Evolutionary conservation across 1,140 invertebrate species (phyloP).

Genomic region (Drosophila oshimai): DNA sequence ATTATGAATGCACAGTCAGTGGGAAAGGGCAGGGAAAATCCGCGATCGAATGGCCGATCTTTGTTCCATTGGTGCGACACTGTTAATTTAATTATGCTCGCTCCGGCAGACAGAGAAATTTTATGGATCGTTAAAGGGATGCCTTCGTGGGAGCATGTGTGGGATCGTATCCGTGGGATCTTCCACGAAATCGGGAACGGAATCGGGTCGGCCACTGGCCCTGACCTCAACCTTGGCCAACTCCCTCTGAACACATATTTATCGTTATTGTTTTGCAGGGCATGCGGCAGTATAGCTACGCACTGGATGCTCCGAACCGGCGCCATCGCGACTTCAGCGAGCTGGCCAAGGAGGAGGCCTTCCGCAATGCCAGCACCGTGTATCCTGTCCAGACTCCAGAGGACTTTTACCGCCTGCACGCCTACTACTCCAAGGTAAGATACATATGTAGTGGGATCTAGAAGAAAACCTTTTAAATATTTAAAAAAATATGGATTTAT

Average conservation of each 20-base stretch:
- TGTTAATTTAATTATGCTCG: slow-evolving; percentile 72
- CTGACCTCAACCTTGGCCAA: slow-evolving; percentile 12
- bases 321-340: slow-evolving; percentile 83
- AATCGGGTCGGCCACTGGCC: no score
- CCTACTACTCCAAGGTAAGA: slow-evolving; percentile 87
- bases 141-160: slow-evolving; percentile 9
- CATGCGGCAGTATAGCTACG: slow-evolving; percentile 84
- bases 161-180: slow-evolving; percentile 10
- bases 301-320: slow-evolving; percentile 84
- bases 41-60: slow-evolving; percentile 10
- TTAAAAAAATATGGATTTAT: neutral
- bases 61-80: slow-evolving; percentile 40
- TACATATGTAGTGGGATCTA: no score
- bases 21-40: neutral
- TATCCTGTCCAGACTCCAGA: slow-evolving; percentile 86
- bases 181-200: slow-evolving; percentile 10
- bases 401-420: slow-evolving; percentile 88
- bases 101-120: neutral
- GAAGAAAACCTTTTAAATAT: neutral
- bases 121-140: slow-evolving; percentile 30
- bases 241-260: neutral
- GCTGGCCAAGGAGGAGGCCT: slow-evolving; percentile 82
- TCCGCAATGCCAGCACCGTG: slow-evolving; percentile 86
- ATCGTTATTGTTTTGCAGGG: slow-evolving; percentile 82
- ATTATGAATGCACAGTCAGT: neutral